These are phyloP conservation scores for Calephelis perditalis DNA, from an alignment of 2,888 invertebrate genomes.

Conservation along the genomic window DNA sequence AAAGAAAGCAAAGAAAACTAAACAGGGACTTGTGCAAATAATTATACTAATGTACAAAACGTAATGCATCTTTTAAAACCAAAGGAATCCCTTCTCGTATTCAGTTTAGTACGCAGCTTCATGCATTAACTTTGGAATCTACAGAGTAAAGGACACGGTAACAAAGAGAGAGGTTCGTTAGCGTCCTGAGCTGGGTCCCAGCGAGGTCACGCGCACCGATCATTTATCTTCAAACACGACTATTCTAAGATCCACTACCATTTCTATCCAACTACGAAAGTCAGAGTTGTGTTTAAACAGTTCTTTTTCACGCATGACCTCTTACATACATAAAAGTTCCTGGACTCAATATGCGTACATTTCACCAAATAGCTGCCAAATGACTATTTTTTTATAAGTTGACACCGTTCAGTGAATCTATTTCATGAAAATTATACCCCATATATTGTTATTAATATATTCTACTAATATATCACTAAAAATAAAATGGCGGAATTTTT, in stretches of 20 bases:
- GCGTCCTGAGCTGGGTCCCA: slow-evolving; percentile 48
- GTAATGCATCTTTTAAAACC: no score
- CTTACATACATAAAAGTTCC: neutral
- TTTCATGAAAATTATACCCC: no score
- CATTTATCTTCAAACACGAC: slow-evolving; percentile 50
- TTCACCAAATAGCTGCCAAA: no score
- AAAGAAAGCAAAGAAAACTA: no score
- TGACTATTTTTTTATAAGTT: no score
- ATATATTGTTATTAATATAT: no score
- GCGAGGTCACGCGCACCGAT: slow-evolving; percentile 61
- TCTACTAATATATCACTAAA: no score
- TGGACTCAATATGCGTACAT: no score
- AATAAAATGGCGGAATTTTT: slow-evolving; percentile 1
- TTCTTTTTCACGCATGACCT: slow-evolving; percentile 22
- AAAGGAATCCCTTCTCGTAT: no score
- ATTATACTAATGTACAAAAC: no score
- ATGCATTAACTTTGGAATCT: slow-evolving; percentile 42
- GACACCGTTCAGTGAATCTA: no score
- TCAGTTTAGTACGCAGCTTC: slow-evolving; percentile 31
- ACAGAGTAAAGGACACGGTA: slow-evolving; percentile 52
- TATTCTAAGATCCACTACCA: slow-evolving; percentile 38
- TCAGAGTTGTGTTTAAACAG: slow-evolving; percentile 21
- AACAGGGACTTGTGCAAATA: no score
- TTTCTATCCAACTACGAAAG: slow-evolving; percentile 37
- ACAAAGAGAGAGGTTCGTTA: slow-evolving; percentile 69